Evolutionary conservation across 2,797 vertebrate genomes (phyloP).

Genomic region (Darevskia nairensis): DNA sequence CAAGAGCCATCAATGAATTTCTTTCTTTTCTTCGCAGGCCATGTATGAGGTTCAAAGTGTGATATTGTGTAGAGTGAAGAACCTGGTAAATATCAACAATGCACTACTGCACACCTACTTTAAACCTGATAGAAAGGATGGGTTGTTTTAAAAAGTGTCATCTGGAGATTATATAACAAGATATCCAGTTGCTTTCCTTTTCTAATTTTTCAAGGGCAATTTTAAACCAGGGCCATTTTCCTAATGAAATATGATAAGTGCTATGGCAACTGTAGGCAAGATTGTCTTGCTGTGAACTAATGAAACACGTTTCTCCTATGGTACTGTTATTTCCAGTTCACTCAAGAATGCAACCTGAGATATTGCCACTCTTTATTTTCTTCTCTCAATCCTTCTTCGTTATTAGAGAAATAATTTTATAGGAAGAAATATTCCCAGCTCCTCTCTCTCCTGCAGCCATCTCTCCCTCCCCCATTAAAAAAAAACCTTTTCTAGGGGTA

Average conservation of each 20-base stretch:
- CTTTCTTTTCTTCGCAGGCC: not conserved
- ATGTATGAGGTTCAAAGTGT: not conserved
- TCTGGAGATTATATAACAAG: not conserved
- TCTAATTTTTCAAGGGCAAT: not conserved
- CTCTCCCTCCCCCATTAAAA: too few species aligned
- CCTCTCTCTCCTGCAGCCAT: too few species aligned
- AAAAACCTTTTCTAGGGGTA: too few species aligned
- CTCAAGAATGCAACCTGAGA: not conserved
- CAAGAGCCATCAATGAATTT: not conserved
- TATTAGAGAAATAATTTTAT: too few species aligned
- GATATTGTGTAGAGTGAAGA: not conserved
- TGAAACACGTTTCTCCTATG: not conserved
- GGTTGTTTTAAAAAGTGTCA: not conserved
- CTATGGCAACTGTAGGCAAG: not conserved
- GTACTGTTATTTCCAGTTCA: not conserved
- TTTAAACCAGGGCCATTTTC: not conserved
- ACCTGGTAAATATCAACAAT: not conserved
- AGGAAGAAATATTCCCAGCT: too few species aligned
- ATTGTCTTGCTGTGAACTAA: not conserved
- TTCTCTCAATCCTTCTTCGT: not conserved
- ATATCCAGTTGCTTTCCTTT: not conserved
- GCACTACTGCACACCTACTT: not conserved
- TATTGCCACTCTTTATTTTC: not conserved
- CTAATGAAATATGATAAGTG: not conserved
- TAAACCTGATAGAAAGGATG: not conserved